A percentile compares a stretch with the other conserved stretches of the same genome.
These are phyloP conservation scores for Triplophysa yarkandensis DNA, from an alignment of 2,797 vertebrate genomes.

Conservation along the genomic window DNA sequence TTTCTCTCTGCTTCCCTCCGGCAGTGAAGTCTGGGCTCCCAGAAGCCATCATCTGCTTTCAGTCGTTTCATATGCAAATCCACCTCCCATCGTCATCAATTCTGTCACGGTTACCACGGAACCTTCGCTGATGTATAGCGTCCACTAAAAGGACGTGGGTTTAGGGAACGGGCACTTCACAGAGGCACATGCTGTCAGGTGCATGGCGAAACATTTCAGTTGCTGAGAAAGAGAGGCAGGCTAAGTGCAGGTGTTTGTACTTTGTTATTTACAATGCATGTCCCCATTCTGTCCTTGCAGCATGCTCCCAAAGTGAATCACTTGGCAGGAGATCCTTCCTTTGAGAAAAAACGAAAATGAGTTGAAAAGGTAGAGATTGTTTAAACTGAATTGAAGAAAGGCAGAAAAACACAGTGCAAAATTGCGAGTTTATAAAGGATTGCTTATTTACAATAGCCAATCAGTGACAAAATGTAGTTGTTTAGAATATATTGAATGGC, in stretches of 20 bases:
- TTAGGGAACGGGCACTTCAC: conserved; percentile 22
- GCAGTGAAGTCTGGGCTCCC: conserved; percentile 47
- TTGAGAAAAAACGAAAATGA: background rate
- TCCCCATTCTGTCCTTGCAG: conserved; percentile 51
- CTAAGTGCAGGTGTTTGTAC: conserved; percentile 40
- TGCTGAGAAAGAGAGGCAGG: conserved; percentile 7
- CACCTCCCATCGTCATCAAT: conserved; percentile 50
- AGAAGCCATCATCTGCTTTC: conserved; percentile 59
- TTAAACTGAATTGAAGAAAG: conserved; percentile 12
- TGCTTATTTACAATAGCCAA: conserved; percentile 27
- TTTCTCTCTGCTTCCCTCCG: conserved; percentile 41
- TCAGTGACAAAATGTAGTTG: conserved; percentile 7
- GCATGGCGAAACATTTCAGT: conserved; percentile 32
- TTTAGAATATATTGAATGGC: background rate
- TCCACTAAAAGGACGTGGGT: conserved; percentile 18
- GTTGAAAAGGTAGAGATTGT: background rate
- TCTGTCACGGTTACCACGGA: conserved; percentile 28
- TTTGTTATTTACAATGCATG: conserved; percentile 38
- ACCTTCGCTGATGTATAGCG: conserved; percentile 43
- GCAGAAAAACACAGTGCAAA: background rate
- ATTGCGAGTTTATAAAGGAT: background rate
- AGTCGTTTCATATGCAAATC: conserved; percentile 73
- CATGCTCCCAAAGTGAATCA: conserved; percentile 11
- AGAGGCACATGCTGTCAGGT: conserved; percentile 11
- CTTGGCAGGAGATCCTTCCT: conserved; percentile 23